Conservation (phyloP, 2,888 invertebrate genomes). For the Leptothorax acervorum region DNA sequence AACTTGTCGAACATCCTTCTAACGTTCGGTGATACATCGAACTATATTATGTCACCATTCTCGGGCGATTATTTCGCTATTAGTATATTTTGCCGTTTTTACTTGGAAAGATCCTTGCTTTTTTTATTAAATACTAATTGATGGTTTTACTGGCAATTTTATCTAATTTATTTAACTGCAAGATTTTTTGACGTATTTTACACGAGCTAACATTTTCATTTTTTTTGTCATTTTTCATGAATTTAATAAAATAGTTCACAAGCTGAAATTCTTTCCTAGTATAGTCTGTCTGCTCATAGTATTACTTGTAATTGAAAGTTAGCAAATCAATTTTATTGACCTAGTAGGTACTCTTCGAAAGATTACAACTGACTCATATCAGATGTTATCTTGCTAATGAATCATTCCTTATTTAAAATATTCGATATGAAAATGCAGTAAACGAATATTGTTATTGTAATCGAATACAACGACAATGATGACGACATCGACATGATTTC, state of each 20-base stretch:
- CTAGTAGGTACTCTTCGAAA: background rate
- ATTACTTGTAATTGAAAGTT: background rate
- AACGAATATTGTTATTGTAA: constrained; percentile 6
- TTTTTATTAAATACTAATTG: background rate
- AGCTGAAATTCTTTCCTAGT: background rate
- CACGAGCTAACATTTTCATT: background rate
- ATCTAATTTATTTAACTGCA: background rate
- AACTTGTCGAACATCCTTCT: constrained; percentile 71
- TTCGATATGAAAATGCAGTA: background rate
- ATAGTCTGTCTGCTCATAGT: background rate
- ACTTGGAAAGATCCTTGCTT: background rate
- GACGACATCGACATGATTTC: constrained; percentile 58
- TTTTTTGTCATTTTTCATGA: background rate
- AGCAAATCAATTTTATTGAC: constrained; percentile 1
- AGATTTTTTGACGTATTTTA: background rate
- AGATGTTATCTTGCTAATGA: constrained; percentile 11
- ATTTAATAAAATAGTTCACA: background rate
- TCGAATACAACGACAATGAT: constrained; percentile 14
- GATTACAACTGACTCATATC: constrained; percentile 5
- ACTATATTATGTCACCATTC: background rate
- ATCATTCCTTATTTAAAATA: background rate
- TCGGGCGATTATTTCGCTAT: constrained; percentile 11
- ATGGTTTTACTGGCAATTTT: background rate
- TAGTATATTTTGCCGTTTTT: background rate
- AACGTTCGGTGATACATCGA: constrained; percentile 46